phyloP scores from a whole-genome alignment of 2,113 vertebrate species.

The Lepisosteus osseus region DNA sequence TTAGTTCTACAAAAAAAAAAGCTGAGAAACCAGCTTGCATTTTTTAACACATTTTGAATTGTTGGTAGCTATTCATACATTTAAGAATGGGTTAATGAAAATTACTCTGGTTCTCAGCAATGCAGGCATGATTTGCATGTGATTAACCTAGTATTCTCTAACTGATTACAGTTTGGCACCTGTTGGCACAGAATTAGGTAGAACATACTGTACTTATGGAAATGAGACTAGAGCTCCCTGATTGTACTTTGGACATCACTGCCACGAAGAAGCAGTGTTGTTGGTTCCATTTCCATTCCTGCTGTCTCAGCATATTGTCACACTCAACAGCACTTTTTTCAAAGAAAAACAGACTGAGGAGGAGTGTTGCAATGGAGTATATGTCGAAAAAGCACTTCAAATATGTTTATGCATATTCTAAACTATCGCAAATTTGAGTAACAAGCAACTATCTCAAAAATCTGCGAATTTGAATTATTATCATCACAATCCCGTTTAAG shows the following conservation, averaged over 20 bases:
- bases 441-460: slow-evolving; percentile 12
- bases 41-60: background rate
- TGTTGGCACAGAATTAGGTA: slow-evolving; percentile 66
- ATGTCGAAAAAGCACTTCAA: slow-evolving; percentile 4
- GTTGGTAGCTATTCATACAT: slow-evolving; percentile 4
- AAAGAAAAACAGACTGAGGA: background rate
- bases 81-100: slow-evolving; percentile 4
- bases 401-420: slow-evolving; percentile 9
- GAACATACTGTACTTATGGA: slow-evolving; percentile 53
- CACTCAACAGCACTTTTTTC: background rate
- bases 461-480: slow-evolving; percentile 10
- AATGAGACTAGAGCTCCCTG: slow-evolving; percentile 23
- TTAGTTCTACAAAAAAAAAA: background rate
- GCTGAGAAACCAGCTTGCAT: slow-evolving; percentile 6
- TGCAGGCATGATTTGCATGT: slow-evolving; percentile 67
- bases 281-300: background rate
- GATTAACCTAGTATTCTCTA: slow-evolving; percentile 63
- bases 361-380: background rate
- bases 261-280: background rate
- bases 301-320: slow-evolving; percentile 14
- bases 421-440: slow-evolving; percentile 29
- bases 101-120: slow-evolving; percentile 52
- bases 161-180: slow-evolving; percentile 85
- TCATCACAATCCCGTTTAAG: slow-evolving; percentile 16
- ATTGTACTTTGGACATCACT: background rate